Evolutionary conservation across 1,140 invertebrate genomes (phyloP).

Genomic region (Pollicipes pollicipes): DNA sequence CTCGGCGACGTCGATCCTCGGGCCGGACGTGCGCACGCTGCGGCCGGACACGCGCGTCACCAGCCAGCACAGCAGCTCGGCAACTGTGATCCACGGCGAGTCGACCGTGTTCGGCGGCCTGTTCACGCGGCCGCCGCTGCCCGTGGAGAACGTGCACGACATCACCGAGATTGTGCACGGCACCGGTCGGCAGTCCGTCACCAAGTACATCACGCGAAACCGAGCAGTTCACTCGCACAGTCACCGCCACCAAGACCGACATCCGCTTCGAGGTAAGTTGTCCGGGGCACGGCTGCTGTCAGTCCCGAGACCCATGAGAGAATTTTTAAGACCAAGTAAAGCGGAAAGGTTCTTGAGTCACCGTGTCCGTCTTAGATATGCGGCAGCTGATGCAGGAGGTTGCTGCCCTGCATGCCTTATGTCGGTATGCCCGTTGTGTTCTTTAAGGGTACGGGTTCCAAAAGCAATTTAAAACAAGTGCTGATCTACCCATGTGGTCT

Average conservation of each 20-base stretch:
- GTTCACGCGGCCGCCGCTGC: conserved; percentile 17
- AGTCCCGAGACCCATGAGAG: no score
- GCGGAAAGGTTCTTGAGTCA: no score
- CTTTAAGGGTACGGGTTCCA: no score
- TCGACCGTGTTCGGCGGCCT: conserved; percentile 20
- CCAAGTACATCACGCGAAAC: conserved; percentile 43
- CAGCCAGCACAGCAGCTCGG: conserved; percentile 6
- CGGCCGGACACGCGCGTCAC: background rate
- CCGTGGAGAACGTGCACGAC: conserved; percentile 3
- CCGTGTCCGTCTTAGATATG: no score
- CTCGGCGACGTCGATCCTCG: background rate
- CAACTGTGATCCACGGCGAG: conserved; percentile 19
- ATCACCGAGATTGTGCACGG: conserved; percentile 18
- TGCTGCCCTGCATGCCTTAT: no score
- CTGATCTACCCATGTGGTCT: no score
- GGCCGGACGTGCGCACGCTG: background rate
- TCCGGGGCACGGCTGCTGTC: no score
- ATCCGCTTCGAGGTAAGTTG: conserved; percentile 41
- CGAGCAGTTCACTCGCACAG: conserved; percentile 42
- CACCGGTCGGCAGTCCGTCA: conserved; percentile 20
- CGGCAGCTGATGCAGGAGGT: no score
- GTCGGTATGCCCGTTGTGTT: no score
- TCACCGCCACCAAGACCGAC: conserved; percentile 57
- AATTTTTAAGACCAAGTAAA: no score
- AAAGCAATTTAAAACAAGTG: no score